Conservation (phyloP, 2,797 vertebrate genomes). For the Okamejei kenojei region DNA sequence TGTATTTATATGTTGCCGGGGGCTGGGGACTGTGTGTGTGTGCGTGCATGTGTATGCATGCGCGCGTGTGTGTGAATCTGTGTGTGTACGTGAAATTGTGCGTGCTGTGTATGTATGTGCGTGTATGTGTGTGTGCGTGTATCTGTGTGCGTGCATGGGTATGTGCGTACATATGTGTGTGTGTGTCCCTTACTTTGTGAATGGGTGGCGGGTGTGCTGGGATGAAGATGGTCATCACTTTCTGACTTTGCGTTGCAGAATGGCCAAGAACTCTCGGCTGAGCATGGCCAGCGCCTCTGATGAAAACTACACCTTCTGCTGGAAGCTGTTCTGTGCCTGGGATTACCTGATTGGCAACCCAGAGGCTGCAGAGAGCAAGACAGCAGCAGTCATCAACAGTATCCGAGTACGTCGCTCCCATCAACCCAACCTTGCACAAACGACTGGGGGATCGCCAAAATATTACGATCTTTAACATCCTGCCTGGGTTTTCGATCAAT, state of each 20-base stretch:
- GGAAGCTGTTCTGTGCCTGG: slow-evolving; percentile 97
- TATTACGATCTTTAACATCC: no score
- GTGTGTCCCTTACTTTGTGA: neutral
- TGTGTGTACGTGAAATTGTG: no score
- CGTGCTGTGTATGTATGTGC: neutral
- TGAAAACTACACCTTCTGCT: slow-evolving; percentile 95
- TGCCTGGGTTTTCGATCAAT: neutral
- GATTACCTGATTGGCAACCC: slow-evolving; percentile 94
- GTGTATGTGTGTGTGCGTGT: neutral
- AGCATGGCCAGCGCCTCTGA: slow-evolving; percentile 87
- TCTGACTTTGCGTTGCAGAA: slow-evolving; percentile 57
- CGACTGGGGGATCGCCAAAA: neutral
- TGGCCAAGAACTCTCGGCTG: slow-evolving; percentile 90
- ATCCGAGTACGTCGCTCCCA: slow-evolving; percentile 68
- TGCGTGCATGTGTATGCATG: no score
- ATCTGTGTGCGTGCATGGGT: neutral
- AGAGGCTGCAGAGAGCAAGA: slow-evolving; percentile 94
- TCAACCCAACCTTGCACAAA: neutral
- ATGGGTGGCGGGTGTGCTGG: neutral
- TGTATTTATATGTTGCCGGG: no score
- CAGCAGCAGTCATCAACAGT: slow-evolving; percentile 89
- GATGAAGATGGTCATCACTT: neutral
- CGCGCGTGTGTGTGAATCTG: no score
- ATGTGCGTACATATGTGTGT: neutral
- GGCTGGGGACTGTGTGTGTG: no score